These are phyloP conservation scores for Cyprinella venusta DNA, from an alignment of 2,797 vertebrate genomes.

Conservation along the genomic window DNA sequence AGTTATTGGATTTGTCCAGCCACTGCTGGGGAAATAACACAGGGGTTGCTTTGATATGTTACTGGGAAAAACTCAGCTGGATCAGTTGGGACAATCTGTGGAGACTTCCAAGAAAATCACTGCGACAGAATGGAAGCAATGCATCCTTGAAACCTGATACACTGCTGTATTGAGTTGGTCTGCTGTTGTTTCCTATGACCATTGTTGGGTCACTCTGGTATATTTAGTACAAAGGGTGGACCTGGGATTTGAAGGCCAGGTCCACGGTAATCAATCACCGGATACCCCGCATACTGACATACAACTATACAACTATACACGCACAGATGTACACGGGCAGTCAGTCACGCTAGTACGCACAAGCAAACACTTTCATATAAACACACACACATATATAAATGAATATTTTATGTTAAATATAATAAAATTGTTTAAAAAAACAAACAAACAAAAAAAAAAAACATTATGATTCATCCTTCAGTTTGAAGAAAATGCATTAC, in stretches of 20 bases:
- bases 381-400: background rate
- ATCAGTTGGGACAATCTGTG: slow-evolving; percentile 37
- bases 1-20: slow-evolving; percentile 28
- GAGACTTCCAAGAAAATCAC: slow-evolving; percentile 45
- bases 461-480: background rate
- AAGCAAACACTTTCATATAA: background rate
- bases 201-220: slow-evolving; percentile 64
- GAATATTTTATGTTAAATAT: slow-evolving; percentile 4
- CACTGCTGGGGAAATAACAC: slow-evolving; percentile 47
- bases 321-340: slow-evolving; percentile 1
- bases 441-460: background rate
- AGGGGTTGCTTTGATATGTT: slow-evolving; percentile 39
- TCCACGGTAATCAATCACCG: slow-evolving; percentile 77
- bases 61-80: slow-evolving; percentile 29
- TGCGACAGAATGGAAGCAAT: slow-evolving; percentile 33
- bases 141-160: slow-evolving; percentile 52
- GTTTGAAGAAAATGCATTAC: background rate
- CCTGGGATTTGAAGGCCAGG: slow-evolving; percentile 72
- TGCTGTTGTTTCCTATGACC: slow-evolving; percentile 52
- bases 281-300: slow-evolving; percentile 63
- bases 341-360: background rate
- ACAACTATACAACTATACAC: slow-evolving; percentile 12
- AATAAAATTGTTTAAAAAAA: background rate
- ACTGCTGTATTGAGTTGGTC: slow-evolving; percentile 43
- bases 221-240: slow-evolving; percentile 68